phyloP scores from a whole-genome alignment of 2,113 vertebrate genomes.

The Agelaius tricolor region DNA sequence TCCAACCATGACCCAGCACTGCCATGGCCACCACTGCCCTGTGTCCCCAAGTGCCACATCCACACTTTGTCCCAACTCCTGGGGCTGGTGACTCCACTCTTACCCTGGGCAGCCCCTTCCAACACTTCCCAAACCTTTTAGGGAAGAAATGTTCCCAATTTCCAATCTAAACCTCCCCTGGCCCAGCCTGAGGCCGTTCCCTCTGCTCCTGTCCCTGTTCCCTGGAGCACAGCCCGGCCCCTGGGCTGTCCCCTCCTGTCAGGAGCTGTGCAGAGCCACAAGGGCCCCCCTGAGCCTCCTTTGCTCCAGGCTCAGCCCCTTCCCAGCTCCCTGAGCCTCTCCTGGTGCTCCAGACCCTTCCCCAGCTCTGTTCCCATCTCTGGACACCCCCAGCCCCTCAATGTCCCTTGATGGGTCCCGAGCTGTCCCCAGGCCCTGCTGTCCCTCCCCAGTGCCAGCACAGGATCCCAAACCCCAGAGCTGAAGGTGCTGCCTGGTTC shows the following conservation, averaged over 20 bases:
- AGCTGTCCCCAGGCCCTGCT: neutral
- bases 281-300: neutral
- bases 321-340: neutral
- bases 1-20: neutral
- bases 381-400: neutral
- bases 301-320: neutral
- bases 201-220: neutral
- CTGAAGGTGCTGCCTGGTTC: neutral
- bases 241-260: neutral
- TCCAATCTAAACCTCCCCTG: rapidly evolving
- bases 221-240: neutral
- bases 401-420: neutral
- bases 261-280: neutral
- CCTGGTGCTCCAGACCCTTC: neutral
- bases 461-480: neutral
- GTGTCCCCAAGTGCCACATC: neutral
- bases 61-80: neutral
- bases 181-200: neutral
- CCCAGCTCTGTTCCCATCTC: rapidly evolving
- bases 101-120: neutral
- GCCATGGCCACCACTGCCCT: neutral
- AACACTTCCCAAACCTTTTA: rapidly evolving
- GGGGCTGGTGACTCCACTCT: neutral
- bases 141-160: rapidly evolving
- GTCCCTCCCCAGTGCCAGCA: neutral